Evolutionary conservation across 2,888 invertebrate species (phyloP).

Genomic region (Agriopis marginaria): DNA sequence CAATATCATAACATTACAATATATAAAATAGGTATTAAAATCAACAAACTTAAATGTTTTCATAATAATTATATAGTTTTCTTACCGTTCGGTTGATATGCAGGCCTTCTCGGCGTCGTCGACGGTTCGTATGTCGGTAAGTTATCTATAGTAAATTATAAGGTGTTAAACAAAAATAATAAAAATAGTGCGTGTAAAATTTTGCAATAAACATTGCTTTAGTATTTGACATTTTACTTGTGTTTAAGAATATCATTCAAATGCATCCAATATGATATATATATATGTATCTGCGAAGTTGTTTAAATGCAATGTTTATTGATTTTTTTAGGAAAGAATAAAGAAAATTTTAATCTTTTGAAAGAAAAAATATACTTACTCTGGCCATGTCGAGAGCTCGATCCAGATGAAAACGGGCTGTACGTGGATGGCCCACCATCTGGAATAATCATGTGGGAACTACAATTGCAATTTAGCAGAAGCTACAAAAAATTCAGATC

Average conservation of each 20-base stretch:
- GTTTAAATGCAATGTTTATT: background rate
- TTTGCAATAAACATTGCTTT: background rate
- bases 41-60: background rate
- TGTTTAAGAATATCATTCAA: no score
- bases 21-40: background rate
- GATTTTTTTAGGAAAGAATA: background rate
- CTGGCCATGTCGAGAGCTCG: background rate
- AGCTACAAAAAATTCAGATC: background rate
- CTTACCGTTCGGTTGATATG: constrained; percentile 19
- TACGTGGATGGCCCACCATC: constrained; percentile 6
- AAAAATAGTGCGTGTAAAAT: background rate
- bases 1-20: background rate
- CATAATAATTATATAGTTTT: background rate
- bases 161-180: constrained; percentile 2
- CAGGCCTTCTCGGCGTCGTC: constrained; percentile 2
- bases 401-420: constrained; percentile 8
- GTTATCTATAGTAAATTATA: constrained; percentile 23
- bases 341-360: no score
- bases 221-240: no score
- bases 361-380: constrained; percentile 11
- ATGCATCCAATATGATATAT: no score
- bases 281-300: no score
- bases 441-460: constrained; percentile 6
- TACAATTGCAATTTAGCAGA: background rate
- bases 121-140: constrained; percentile 5